Evolutionary conservation across 2,888 invertebrate genomes (phyloP).

Genomic region (Pristionchus japonicus): DNA sequence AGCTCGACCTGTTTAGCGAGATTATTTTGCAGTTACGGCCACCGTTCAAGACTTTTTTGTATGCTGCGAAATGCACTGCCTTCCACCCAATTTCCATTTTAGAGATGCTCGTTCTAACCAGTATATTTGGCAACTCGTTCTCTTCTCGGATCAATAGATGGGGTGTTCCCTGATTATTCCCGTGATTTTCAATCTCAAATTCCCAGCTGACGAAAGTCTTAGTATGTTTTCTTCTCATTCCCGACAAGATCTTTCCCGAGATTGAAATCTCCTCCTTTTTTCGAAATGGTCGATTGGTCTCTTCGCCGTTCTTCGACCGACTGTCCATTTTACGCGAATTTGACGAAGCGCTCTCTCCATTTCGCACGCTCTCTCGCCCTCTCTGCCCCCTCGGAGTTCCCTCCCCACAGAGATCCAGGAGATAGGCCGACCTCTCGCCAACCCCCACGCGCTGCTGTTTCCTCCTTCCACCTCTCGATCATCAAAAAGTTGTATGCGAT

Average conservation of each 20-base stretch:
- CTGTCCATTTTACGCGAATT: background rate
- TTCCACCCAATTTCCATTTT: too few species aligned
- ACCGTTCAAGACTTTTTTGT: too few species aligned
- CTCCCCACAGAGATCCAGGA: background rate
- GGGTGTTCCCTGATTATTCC: too few species aligned
- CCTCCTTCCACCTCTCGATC: conserved; percentile 13
- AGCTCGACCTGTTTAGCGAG: background rate
- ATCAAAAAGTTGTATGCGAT: background rate
- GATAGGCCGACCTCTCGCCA: background rate
- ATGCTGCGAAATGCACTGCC: too few species aligned
- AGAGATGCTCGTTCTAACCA: background rate
- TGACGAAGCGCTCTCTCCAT: background rate
- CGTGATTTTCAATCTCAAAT: too few species aligned
- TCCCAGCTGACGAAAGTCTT: background rate
- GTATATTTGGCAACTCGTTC: background rate
- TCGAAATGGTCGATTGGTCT: background rate
- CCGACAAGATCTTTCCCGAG: background rate
- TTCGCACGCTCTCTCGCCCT: background rate
- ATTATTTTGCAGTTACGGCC: background rate
- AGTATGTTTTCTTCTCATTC: background rate
- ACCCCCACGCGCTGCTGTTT: background rate
- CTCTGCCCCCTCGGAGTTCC: background rate
- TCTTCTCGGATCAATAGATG: background rate
- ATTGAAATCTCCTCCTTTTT: background rate
- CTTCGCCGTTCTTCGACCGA: background rate